These are phyloP conservation scores for Pachyuromys duprasi DNA, from an alignment of 2,797 vertebrate genomes.

Conservation along the genomic window DNA sequence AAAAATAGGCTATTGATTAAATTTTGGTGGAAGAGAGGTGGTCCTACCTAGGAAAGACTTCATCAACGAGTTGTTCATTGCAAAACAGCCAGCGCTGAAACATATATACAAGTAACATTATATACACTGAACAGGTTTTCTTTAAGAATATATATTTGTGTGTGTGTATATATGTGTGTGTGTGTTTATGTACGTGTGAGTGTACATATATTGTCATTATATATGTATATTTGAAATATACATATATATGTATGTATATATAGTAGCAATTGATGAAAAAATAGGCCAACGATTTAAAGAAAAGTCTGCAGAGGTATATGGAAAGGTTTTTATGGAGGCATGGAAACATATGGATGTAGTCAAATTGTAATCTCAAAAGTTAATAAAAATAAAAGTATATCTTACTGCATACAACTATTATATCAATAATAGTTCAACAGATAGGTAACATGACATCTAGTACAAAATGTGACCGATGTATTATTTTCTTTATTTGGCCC, in stretches of 20 bases:
- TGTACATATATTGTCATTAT: no score
- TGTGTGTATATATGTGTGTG: no score
- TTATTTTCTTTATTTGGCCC: no score
- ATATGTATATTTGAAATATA: no score
- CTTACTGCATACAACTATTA: background rate
- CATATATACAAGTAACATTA: no score
- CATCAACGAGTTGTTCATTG: background rate
- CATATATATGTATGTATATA: no score
- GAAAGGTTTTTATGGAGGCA: background rate
- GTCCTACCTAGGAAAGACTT: background rate
- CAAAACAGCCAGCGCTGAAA: background rate
- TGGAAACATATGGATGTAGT: background rate
- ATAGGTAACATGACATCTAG: background rate
- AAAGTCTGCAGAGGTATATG: background rate
- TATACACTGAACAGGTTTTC: no score
- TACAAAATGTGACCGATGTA: no score
- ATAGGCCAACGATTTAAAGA: background rate
- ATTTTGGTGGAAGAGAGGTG: background rate
- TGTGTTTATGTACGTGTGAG: background rate
- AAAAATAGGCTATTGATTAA: background rate
- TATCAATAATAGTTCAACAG: background rate
- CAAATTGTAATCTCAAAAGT: no score
- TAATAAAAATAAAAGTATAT: background rate
- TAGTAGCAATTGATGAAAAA: background rate
- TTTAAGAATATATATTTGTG: no score